These are phyloP conservation scores for Pantherophis alleghaniensis DNA, from an alignment of 2,797 vertebrate species.

Conservation along the genomic window DNA sequence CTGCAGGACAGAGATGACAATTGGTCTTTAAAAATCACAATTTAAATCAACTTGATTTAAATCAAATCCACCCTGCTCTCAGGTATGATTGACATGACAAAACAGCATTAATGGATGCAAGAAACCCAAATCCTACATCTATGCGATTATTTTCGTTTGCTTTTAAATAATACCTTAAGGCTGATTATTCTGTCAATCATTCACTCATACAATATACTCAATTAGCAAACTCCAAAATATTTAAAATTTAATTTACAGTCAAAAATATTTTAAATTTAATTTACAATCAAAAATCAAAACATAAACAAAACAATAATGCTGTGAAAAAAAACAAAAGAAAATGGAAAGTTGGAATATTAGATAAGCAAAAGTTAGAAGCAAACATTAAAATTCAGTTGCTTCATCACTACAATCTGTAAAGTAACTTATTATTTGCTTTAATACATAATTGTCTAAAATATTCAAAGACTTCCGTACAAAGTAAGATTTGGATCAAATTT, in stretches of 20 bases:
- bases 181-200: slow-evolving; percentile 7
- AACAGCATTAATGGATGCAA: background rate
- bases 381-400: slow-evolving; percentile 49
- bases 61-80: too few species aligned
- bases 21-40: too few species aligned
- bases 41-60: too few species aligned
- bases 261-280: background rate
- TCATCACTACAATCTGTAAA: slow-evolving; percentile 31
- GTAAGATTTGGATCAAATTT: slow-evolving; percentile 23
- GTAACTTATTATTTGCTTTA: slow-evolving; percentile 40
- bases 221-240: slow-evolving; percentile 2
- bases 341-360: background rate
- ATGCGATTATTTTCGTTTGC: slow-evolving; percentile 6
- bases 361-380: background rate
- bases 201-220: slow-evolving; percentile 3
- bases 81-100: background rate
- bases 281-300: background rate
- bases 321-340: background rate
- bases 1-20: too few species aligned
- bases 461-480: slow-evolving; percentile 20
- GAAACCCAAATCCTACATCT: background rate
- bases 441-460: slow-evolving; percentile 25
- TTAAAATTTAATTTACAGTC: background rate
- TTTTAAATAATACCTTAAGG: slow-evolving; percentile 14
- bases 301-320: background rate